These are phyloP conservation scores for Parus major DNA, from an alignment of 2,113 vertebrate species.

Conservation along the genomic window DNA sequence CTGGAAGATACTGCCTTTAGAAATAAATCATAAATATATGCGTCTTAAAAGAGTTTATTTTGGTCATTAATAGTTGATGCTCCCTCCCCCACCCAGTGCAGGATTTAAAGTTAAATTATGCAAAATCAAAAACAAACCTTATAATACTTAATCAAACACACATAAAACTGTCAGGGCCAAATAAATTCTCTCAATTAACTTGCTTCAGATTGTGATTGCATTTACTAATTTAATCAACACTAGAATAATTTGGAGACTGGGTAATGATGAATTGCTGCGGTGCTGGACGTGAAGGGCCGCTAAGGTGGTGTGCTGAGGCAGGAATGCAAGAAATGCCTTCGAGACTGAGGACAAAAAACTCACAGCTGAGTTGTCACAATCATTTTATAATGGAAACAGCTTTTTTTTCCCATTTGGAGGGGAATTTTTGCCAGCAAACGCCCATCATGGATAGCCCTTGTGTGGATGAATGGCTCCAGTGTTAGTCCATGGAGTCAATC, in stretches of 20 bases:
- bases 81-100: constrained; percentile 56
- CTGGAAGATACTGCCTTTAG: constrained; percentile 52
- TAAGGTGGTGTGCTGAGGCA: not conserved
- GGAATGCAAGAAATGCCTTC: not conserved
- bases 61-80: constrained; percentile 79
- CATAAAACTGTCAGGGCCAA: constrained; percentile 88
- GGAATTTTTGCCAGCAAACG: not conserved
- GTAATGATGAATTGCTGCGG: constrained; percentile 65
- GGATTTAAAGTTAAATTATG: constrained; percentile 93
- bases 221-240: constrained; percentile 89
- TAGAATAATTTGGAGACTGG: constrained; percentile 74
- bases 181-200: constrained; percentile 90
- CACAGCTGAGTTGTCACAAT: not conserved
- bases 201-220: constrained; percentile 85
- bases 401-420: not conserved
- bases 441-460: not conserved
- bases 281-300: not conserved
- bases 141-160: constrained; percentile 93
- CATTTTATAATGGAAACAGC: not conserved
- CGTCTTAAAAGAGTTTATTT: constrained; percentile 83
- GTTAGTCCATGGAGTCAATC: not conserved
- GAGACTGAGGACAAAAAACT: not conserved
- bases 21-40: constrained; percentile 82
- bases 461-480: not conserved
- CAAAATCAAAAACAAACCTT: constrained; percentile 93